These are phyloP conservation scores for Ostrea edulis DNA, from an alignment of 1,140 invertebrate genomes.

Conservation along the genomic window DNA sequence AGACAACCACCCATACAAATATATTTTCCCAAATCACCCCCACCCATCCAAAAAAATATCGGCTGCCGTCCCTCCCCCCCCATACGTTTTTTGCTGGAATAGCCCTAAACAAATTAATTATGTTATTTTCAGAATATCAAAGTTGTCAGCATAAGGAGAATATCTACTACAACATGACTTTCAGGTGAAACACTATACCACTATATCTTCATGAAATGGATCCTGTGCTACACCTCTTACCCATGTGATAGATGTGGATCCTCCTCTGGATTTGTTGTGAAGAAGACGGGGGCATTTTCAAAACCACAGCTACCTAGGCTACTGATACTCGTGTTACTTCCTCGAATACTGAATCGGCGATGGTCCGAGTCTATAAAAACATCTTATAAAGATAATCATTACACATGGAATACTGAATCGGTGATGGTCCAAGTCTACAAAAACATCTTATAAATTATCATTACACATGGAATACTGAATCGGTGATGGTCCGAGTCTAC, in stretches of 20 bases:
- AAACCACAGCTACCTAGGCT: constrained; percentile 57
- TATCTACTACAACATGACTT: too few relatives aligned
- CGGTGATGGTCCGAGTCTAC: constrained; percentile 52
- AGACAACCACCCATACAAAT: too few relatives aligned
- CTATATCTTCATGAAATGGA: too few relatives aligned
- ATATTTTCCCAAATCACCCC: too few relatives aligned
- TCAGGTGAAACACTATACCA: too few relatives aligned
- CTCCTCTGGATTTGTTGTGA: constrained; percentile 53
- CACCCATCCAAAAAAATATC: too few relatives aligned
- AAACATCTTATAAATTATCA: not conserved
- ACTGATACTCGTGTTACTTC: constrained; percentile 62
- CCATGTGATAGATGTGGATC: constrained; percentile 46
- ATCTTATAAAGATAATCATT: not conserved
- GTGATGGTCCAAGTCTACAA: constrained; percentile 53
- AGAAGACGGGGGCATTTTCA: constrained; percentile 55
- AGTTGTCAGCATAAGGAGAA: too few relatives aligned
- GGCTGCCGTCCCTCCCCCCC: too few relatives aligned
- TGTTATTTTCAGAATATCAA: too few relatives aligned
- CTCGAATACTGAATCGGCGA: constrained; percentile 49
- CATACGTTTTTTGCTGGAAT: too few relatives aligned
- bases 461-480: constrained; percentile 49
- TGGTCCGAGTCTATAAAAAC: constrained; percentile 52
- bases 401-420: constrained; percentile 50
- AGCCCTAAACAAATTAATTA: too few relatives aligned
- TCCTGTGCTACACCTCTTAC: constrained; percentile 1